A percentile compares a stretch with the other conserved stretches of the same genome.
Conservation (phyloP, 2,113 vertebrate species). For the Rhombomys opimus region DNA sequence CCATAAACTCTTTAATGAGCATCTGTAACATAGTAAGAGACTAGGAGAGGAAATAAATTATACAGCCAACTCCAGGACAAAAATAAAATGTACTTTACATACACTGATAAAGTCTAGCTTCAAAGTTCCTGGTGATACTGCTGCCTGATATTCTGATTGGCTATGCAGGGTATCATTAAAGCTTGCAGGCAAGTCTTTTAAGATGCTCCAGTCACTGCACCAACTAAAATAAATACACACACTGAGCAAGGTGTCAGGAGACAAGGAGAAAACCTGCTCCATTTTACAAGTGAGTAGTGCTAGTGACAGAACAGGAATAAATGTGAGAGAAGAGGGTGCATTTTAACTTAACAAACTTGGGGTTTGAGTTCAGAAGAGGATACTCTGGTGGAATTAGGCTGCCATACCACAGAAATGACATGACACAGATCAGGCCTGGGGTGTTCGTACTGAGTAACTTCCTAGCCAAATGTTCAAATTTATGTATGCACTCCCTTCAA, state of each 20-base stretch:
- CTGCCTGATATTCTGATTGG: constrained; percentile 38
- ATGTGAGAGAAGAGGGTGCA: constrained; percentile 27
- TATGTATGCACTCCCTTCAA: background rate
- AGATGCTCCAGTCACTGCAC: constrained; percentile 30
- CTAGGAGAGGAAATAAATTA: constrained; percentile 38
- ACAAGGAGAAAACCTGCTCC: constrained; percentile 21
- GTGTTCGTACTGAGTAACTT: background rate
- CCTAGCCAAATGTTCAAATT: constrained; percentile 17
- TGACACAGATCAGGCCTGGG: background rate
- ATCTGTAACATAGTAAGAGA: constrained; percentile 51
- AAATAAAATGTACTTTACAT: constrained; percentile 60
- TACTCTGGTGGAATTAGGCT: background rate
- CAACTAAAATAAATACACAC: constrained; percentile 59
- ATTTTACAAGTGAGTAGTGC: background rate
- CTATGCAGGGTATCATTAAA: constrained; percentile 57
- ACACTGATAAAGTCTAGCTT: constrained; percentile 68
- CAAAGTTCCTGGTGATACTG: constrained; percentile 19
- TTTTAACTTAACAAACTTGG: constrained; percentile 27
- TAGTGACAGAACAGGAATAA: background rate
- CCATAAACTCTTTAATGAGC: constrained; percentile 59
- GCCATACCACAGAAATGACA: background rate
- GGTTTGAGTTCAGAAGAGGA: constrained; percentile 20
- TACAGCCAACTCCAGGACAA: constrained; percentile 49
- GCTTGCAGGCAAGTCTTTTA: constrained; percentile 64
- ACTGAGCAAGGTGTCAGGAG: background rate